These are phyloP conservation scores for Anguilla pacifica DNA, from an alignment of 2,797 vertebrate genomes.

Conservation along the genomic window DNA sequence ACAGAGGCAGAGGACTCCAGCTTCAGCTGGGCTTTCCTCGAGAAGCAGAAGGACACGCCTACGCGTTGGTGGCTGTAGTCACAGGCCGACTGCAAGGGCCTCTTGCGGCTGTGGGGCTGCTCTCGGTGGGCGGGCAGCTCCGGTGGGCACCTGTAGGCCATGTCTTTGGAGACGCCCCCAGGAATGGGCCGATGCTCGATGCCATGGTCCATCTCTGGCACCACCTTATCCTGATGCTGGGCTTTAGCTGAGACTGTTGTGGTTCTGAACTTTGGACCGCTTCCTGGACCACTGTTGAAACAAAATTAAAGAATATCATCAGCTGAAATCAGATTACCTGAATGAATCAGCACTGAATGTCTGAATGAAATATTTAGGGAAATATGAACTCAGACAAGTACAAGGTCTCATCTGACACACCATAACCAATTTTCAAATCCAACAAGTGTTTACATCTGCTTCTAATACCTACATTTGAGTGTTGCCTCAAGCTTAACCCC, in stretches of 20 bases:
- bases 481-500: slow-evolving; percentile 12
- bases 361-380: not conserved
- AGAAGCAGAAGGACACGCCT: slow-evolving; percentile 96
- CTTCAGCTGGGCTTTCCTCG: slow-evolving; percentile 84
- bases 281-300: slow-evolving; percentile 76
- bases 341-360: not conserved
- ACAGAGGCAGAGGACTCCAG: slow-evolving; percentile 94
- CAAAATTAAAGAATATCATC: slow-evolving; percentile 1
- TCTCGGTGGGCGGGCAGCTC: slow-evolving; percentile 55
- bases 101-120: slow-evolving; percentile 47
- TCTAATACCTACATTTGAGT: not conserved
- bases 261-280: slow-evolving; percentile 71
- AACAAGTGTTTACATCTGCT: slow-evolving; percentile 3
- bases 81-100: slow-evolving; percentile 36
- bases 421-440: not conserved
- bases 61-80: slow-evolving; percentile 62
- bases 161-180: slow-evolving; percentile 57
- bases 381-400: not conserved
- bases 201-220: slow-evolving; percentile 64
- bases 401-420: not conserved
- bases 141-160: slow-evolving; percentile 52
- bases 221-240: slow-evolving; percentile 66
- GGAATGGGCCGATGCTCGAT: slow-evolving; percentile 54
- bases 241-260: slow-evolving; percentile 69
- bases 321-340: not conserved